Conservation (phyloP, 2,113 vertebrate genomes). For the Redunca redunca region DNA sequence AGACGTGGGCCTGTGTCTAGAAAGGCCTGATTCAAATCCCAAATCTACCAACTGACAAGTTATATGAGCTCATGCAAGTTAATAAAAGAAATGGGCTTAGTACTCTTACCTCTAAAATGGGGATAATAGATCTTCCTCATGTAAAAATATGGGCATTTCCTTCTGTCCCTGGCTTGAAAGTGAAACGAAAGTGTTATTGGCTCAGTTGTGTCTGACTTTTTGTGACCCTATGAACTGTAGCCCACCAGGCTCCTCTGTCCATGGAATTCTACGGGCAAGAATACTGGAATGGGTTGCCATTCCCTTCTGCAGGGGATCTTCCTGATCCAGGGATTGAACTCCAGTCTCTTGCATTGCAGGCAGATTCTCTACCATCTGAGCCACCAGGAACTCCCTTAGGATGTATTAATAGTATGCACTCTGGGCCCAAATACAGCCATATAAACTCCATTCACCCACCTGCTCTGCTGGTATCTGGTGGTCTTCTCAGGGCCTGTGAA, state of each 20-base stretch:
- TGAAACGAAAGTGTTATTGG: background rate
- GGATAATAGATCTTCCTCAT: background rate
- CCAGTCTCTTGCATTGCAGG: background rate
- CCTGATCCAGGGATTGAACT: background rate
- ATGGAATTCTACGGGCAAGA: background rate
- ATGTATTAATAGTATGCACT: background rate
- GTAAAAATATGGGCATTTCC: background rate
- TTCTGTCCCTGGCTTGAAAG: background rate
- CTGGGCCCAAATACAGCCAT: background rate
- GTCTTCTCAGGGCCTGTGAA: background rate
- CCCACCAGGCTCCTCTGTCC: background rate
- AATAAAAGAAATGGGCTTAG: background rate
- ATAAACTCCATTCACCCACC: background rate
- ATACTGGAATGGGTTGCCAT: background rate
- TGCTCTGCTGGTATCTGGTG: background rate
- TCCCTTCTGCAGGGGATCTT: background rate
- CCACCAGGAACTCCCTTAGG: background rate
- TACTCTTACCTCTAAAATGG: background rate
- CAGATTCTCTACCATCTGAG: background rate
- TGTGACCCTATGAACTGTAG: background rate
- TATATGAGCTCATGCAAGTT: background rate
- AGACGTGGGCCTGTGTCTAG: background rate
- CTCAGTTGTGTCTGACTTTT: background rate
- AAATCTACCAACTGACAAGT: background rate
- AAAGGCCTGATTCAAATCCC: background rate